Percentiles rank a stretch among this genome's conserved stretches.
phyloP scores from a whole-genome alignment of 2,888 invertebrate genomes.

The Tinea pellionella region DNA sequence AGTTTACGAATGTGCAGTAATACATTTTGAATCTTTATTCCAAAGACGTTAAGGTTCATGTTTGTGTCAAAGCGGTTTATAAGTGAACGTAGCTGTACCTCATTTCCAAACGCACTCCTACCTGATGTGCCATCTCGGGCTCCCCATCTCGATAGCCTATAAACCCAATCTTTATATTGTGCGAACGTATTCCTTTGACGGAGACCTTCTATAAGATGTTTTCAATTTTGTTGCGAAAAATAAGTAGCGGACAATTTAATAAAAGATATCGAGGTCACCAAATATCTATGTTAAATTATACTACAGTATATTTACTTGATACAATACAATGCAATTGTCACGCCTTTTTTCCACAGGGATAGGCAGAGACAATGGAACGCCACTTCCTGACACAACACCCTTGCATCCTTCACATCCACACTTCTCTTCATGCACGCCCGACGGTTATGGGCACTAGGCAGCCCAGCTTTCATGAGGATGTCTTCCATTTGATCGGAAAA shows the following conservation, averaged over 20 bases:
- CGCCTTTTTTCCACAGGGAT: too few relatives aligned
- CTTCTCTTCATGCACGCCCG: too few relatives aligned
- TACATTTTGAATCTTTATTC: neutral
- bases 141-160: conserved; percentile 29
- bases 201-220: conserved; percentile 37
- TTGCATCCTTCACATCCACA: too few relatives aligned
- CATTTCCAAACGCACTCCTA: neutral
- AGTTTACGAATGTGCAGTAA: conserved; percentile 40
- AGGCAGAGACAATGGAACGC: too few relatives aligned
- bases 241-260: conserved; percentile 47
- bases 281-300: too few relatives aligned
- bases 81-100: neutral
- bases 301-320: too few relatives aligned
- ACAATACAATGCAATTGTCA: too few relatives aligned
- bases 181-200: conserved; percentile 39
- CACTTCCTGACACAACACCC: too few relatives aligned
- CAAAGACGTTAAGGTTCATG: neutral
- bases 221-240: conserved; percentile 54
- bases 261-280: conserved; percentile 24
- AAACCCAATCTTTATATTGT: conserved; percentile 57
- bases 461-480: too few relatives aligned
- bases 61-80: neutral
- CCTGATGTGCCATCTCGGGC: conserved; percentile 14
- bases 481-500: too few relatives aligned
- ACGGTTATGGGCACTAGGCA: too few relatives aligned